phyloP scores from a whole-genome alignment of 2,113 vertebrate species.

The Caranx ignobilis region DNA sequence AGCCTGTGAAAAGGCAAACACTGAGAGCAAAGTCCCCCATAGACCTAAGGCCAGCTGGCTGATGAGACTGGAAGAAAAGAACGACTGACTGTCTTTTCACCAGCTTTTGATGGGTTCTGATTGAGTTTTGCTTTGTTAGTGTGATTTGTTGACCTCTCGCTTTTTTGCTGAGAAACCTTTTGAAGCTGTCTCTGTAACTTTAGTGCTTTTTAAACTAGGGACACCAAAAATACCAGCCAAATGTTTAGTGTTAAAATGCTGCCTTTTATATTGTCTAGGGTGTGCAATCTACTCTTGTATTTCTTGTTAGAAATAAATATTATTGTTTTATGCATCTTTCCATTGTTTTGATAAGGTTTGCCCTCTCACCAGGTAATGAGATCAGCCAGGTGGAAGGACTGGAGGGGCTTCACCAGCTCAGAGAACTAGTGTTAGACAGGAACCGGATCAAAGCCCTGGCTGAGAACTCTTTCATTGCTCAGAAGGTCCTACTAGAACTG shows the following conservation, averaged over 20 bases:
- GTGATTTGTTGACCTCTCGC: conserved; percentile 57
- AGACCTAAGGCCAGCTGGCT: conserved; percentile 68
- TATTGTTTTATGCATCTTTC: conserved; percentile 2
- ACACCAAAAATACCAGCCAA: conserved; percentile 12
- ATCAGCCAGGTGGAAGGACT: conserved; percentile 90
- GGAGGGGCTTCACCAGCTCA: conserved; percentile 85
- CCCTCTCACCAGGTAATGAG: conserved; percentile 84
- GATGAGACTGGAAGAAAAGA: conserved; percentile 71
- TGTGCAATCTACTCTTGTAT: conserved; percentile 1
- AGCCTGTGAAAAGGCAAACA: conserved; percentile 73
- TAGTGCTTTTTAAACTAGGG: conserved; percentile 33
- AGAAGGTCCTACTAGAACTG: conserved; percentile 84
- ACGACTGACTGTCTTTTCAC: conserved; percentile 68
- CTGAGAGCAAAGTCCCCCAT: conserved; percentile 52
- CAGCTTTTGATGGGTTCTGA: conserved; percentile 65
- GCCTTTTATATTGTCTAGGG: conserved; percentile 13
- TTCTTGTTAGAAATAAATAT: conserved; percentile 1
- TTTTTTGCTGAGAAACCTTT: conserved; percentile 43
- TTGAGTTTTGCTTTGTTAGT: conserved; percentile 63
- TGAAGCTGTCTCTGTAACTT: conserved; percentile 41
- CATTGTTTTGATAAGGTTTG: conserved; percentile 32
- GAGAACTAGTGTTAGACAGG: conserved; percentile 87
- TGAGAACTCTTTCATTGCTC: conserved; percentile 85
- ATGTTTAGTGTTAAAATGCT: conserved; percentile 21
- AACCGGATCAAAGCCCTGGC: conserved; percentile 86